Evolutionary conservation across 2,888 invertebrate genomes (phyloP).

Genomic region (Trissonchulus sp.): DNA sequence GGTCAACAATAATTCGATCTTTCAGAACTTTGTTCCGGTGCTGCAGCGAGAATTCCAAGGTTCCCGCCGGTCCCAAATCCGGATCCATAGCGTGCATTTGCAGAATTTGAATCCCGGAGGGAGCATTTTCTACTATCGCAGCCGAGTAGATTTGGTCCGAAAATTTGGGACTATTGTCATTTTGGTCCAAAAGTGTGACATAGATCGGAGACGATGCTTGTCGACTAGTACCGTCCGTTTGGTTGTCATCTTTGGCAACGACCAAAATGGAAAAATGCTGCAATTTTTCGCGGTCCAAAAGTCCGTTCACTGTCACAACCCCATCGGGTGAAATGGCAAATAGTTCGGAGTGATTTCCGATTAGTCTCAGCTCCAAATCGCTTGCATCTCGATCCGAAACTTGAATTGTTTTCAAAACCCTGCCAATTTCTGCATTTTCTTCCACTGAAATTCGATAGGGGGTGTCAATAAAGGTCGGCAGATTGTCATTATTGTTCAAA

Average conservation of each 20-base stretch:
- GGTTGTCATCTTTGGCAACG: not conserved
- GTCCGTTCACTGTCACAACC: not conserved
- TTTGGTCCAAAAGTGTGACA: not conserved
- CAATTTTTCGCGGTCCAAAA: not conserved
- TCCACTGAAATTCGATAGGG: not conserved
- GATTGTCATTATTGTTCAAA: constrained; percentile 6
- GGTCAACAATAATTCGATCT: not conserved
- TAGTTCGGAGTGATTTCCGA: not conserved
- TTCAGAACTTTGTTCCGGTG: not conserved
- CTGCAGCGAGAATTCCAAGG: not conserved
- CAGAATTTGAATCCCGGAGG: constrained; percentile 8
- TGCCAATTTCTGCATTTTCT: not conserved
- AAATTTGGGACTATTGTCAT: constrained; percentile 19
- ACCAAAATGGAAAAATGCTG: not conserved
- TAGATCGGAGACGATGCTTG: not conserved
- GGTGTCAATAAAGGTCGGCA: not conserved
- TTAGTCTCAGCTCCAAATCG: not conserved
- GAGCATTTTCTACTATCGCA: constrained; percentile 19
- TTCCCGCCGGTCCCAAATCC: constrained; percentile 3
- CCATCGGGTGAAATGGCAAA: not conserved
- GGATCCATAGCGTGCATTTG: constrained; percentile 13
- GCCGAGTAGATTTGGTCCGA: not conserved
- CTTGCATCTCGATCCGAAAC: not conserved
- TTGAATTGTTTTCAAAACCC: not conserved
- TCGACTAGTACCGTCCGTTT: not conserved